Percentiles rank a stretch among this genome's conserved stretches.
phyloP scores from a whole-genome alignment of 2,797 vertebrate species.

The Channallabes apus region DNA sequence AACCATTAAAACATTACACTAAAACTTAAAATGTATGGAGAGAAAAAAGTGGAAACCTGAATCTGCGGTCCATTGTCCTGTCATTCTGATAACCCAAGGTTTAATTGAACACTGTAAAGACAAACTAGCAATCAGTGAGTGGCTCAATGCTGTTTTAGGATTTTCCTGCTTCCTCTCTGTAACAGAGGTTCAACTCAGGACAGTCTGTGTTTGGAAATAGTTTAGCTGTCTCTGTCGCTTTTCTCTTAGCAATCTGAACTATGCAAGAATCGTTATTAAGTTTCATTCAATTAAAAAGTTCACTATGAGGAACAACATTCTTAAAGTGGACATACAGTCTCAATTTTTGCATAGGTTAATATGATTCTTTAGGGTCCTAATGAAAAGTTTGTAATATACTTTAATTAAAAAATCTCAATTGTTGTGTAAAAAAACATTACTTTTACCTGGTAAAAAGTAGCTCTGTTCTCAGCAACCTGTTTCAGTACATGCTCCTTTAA shows the following conservation, averaged over 20 bases:
- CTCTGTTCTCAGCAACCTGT: too few species aligned
- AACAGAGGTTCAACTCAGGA: not conserved
- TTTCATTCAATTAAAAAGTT: not conserved
- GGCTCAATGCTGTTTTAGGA: constrained; percentile 25
- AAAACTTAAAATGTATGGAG: not conserved
- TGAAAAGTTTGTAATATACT: too few species aligned
- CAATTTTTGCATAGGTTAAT: too few species aligned
- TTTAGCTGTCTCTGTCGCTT: not conserved
- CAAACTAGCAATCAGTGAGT: constrained; percentile 53
- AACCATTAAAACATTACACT: not conserved
- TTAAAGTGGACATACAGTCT: too few species aligned
- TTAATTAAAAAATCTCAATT: too few species aligned
- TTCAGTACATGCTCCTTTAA: too few species aligned
- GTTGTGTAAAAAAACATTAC: too few species aligned
- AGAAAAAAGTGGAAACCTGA: too few species aligned
- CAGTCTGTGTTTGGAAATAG: not conserved
- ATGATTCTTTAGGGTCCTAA: too few species aligned
- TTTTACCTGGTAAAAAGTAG: too few species aligned
- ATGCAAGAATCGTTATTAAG: not conserved
- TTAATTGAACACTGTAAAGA: constrained; percentile 33
- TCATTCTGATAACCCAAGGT: constrained; percentile 45
- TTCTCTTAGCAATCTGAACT: not conserved
- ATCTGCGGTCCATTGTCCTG: constrained; percentile 23
- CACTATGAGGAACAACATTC: not conserved
- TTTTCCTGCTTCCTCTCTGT: constrained; percentile 1